A percentile compares a stretch with the other conserved stretches of the same genome.
phyloP scores from a whole-genome alignment of 2,113 vertebrate genomes.

The Accipiter virgatus region DNA sequence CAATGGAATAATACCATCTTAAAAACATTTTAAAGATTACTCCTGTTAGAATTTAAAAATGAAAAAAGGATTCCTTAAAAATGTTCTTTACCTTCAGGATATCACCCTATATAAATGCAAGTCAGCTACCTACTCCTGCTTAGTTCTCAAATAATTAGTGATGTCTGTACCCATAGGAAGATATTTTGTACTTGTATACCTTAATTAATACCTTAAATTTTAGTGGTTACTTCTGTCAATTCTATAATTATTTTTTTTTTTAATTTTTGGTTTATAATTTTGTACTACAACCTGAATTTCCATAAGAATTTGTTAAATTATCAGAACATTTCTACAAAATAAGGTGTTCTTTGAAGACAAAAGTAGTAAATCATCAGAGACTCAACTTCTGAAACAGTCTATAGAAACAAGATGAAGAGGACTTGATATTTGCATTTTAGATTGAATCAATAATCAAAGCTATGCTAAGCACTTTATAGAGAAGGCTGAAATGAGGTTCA shows the following conservation, averaged over 20 bases:
- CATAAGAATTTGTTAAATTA: neutral
- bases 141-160: neutral
- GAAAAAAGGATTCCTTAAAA: neutral
- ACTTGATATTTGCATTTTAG: neutral
- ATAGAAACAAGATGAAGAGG: neutral
- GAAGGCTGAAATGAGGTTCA: neutral
- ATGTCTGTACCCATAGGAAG: neutral
- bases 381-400: neutral
- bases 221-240: neutral
- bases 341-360: neutral
- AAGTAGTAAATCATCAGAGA: neutral
- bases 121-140: neutral
- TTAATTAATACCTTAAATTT: neutral
- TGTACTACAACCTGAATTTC: neutral
- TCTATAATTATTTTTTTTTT: neutral
- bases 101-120: neutral
- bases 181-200: neutral
- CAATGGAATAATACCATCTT: neutral
- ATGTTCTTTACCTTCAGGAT: neutral
- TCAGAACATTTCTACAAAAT: neutral
- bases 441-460: neutral
- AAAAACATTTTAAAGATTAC: neutral
- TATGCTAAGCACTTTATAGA: neutral
- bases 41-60: neutral
- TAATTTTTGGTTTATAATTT: neutral